Evolutionary conservation across 2,797 vertebrate genomes (phyloP).

Genomic region (Protonibea diacanthus): DNA sequence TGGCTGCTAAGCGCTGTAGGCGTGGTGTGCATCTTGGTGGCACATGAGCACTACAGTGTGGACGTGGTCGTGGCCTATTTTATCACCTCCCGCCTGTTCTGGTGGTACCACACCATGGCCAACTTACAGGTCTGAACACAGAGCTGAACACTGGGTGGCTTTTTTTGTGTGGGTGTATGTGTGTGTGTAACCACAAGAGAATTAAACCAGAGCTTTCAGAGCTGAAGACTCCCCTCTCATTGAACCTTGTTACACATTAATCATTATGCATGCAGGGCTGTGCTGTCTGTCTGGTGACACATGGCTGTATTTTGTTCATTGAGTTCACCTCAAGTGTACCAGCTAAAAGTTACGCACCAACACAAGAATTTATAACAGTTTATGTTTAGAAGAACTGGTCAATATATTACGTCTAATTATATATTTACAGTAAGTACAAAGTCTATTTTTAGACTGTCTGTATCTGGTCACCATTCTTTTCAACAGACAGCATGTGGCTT

Average conservation of each 20-base stretch:
- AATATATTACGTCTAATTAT: slow-evolving; percentile 6
- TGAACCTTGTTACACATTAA: slow-evolving; percentile 50
- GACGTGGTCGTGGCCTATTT: slow-evolving; percentile 97
- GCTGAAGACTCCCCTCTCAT: slow-evolving; percentile 9
- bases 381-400: slow-evolving; percentile 17
- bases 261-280: slow-evolving; percentile 29
- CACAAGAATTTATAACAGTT: slow-evolving; percentile 2
- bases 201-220: background rate
- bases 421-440: slow-evolving; percentile 12
- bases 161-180: slow-evolving; percentile 30
- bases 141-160: background rate
- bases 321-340: slow-evolving; percentile 8
- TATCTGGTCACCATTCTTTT: background rate
- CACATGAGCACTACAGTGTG: slow-evolving; percentile 97
- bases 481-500: background rate
- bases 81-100: slow-evolving; percentile 97
- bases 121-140: slow-evolving; percentile 90
- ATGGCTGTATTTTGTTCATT: slow-evolving; percentile 42
- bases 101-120: slow-evolving; percentile 99
- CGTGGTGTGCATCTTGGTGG: slow-evolving; percentile 94
- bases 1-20: slow-evolving; percentile 96
- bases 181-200: background rate
- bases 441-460: slow-evolving; percentile 16
- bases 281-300: slow-evolving; percentile 34
- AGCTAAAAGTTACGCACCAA: slow-evolving; percentile 3